Evolutionary conservation across 2,113 vertebrate genomes (phyloP), one percentile per base, ranked within the genome.

Genomic region (Tichodroma muraria): DNA sequence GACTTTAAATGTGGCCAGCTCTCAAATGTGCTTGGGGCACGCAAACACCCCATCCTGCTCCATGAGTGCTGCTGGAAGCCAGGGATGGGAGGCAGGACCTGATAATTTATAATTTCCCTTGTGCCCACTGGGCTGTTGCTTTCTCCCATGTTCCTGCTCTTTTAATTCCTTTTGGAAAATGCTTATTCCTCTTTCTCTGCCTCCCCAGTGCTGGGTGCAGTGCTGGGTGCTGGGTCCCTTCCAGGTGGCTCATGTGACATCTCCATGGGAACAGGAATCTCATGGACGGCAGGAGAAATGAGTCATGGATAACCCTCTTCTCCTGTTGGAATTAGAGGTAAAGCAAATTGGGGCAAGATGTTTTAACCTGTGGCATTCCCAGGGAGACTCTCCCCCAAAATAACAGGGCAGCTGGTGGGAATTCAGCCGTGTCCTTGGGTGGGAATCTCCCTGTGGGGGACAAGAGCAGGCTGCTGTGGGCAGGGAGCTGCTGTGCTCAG

Each of bases 341-440:
- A 61, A 91, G 53, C 79, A 72, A 15, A 54, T 3, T 42, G 71
- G 10, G 52, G 61, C 75, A 70, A 80, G 79, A 50, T 5, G 5
- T 68, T 91, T 57, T 10, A 53, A 9, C 8, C 3, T 8, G 42
- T 33, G 80, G n/a, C n/a, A 15, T 33, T 80, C 61, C 66, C 66
- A 44, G 73, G 85, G 75, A 82, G 53, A 28, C 22, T 54, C 28
- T 23, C 12, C 25, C 16, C 31, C 2, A 2, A 2, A 27, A 11
- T 0, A 8, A 12, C 0, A 1, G 30, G 21, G 8, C 9, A 20
- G 53, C 24, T 4, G 3, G 1, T 0, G 35, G 44, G 1, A 6
- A 33, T 20, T 24, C 80, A 60, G 45, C 53, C 1, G 3, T 31
- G 44, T 38, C 27, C 52, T 66, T 33, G 15, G 63, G 56, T 57